Base-by-base conservation (phyloP, 2,888 invertebrate genomes). In the Arrhopalites spinosus region DNA sequence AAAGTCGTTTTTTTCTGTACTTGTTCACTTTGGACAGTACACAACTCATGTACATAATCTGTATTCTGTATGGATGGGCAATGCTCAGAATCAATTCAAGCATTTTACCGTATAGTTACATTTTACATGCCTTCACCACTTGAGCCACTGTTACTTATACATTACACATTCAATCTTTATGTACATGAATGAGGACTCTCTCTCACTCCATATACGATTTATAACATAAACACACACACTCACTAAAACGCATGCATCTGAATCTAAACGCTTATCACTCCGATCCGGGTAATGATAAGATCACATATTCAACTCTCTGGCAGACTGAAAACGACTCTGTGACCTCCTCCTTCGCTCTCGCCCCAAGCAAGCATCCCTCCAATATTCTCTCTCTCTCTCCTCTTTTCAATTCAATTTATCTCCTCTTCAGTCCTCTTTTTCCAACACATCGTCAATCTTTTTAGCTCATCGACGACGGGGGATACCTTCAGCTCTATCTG, bases 401-500 rank as follows among this genome's bases (percentile, higher is more conserved):
- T 78, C 77, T 79, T 50, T 79, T 80, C 81, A 79, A 80, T 82
- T 82, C 81, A 81, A 80, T 82, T 82, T 81, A 82, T 82, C 81
- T 81, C 82, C 75, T 77, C 75, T 73, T 75, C 78, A 74, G 77
- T 74, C 77, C 77, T 76, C 74, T 73, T 73, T 74, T 76, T 77
- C 80, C 78, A 81, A 80, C 80, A 80, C 79, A 80, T 81, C 80
- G 80, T 81, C 79, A 82, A 82, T 82, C 81, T 81, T 80, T 80
- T 77, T 78, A 79, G 79, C 78, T 80, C 79, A 81, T 80, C 80
- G 78, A 80, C 80, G 80, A 77, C 74, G 75, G 56, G 64, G 73
- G 64, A 73, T 29, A 64, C 63, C 63, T 64, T 73, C 17, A 53
- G 30, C 56, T 30, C 29, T 56, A 70, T 66, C 66, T 66, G 66